Evolutionary conservation across 2,113 vertebrate genomes (phyloP).

Genomic region (Girardinichthys multiradiatus): DNA sequence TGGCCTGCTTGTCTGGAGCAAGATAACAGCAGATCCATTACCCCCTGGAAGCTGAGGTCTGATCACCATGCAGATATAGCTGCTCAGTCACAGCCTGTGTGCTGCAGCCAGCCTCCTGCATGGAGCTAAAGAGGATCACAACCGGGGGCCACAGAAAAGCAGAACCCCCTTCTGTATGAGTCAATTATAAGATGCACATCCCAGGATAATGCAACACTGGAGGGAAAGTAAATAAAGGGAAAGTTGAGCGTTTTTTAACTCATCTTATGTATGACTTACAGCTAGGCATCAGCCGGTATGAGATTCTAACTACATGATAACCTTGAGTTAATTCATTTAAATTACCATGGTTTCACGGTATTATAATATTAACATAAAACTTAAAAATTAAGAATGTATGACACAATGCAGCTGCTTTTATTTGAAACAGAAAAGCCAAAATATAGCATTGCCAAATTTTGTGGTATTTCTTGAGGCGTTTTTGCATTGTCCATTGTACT

Average conservation of each 20-base stretch:
- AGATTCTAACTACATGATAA: neutral
- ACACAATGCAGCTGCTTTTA: no score
- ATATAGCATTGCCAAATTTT: no score
- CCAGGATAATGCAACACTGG: neutral
- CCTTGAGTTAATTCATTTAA: neutral
- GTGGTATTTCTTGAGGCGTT: neutral
- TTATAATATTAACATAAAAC: neutral
- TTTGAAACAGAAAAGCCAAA: no score
- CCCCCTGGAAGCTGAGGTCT: conserved; percentile 75
- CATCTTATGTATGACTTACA: neutral
- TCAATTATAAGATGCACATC: conserved; percentile 31
- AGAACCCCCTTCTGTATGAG: conserved; percentile 38
- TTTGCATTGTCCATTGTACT: neutral
- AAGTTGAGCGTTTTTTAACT: neutral
- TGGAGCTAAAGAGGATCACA: conserved; percentile 60
- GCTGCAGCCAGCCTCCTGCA: conserved; percentile 53
- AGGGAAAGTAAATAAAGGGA: neutral
- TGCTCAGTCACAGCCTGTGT: conserved; percentile 69
- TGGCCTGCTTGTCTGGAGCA: conserved; percentile 75
- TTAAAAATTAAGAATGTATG: neutral
- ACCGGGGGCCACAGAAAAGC: conserved; percentile 38
- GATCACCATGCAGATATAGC: conserved; percentile 74
- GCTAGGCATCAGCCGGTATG: neutral
- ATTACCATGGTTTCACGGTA: neutral
- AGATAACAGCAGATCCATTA: conserved; percentile 82